Percentiles rank a stretch among this genome's conserved stretches.
Conservation (phyloP, 2,797 vertebrate species). For the Ctenopoma multispine region DNA sequence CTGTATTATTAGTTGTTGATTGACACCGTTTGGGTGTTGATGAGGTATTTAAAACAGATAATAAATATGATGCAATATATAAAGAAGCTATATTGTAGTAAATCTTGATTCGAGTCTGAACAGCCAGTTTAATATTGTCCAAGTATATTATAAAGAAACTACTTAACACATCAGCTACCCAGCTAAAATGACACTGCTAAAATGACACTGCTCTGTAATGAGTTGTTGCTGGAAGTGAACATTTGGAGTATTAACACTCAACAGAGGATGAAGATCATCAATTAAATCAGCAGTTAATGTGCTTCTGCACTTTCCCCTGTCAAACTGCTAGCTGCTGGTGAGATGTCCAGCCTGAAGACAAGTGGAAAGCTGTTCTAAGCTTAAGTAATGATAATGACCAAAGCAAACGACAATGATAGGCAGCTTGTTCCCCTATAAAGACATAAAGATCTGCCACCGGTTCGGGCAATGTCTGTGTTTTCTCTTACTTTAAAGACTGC, state of each 20-base stretch:
- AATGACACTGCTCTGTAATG: neutral
- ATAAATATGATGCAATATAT: neutral
- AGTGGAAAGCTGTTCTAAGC: conserved; percentile 57
- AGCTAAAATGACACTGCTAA: too few relatives aligned
- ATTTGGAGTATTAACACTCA: neutral
- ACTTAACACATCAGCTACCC: too few relatives aligned
- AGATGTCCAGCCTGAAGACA: conserved; percentile 33
- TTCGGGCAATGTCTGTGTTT: conserved; percentile 1
- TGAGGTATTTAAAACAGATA: neutral
- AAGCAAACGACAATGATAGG: conserved; percentile 28
- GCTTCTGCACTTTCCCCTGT: conserved; percentile 34
- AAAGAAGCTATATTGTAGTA: neutral
- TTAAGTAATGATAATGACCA: conserved; percentile 58
- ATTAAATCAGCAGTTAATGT: conserved; percentile 42
- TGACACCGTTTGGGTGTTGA: neutral
- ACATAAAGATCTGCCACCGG: conserved; percentile 10
- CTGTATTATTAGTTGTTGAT: neutral
- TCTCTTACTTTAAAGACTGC: neutral
- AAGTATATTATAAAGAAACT: neutral
- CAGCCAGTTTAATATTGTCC: too few relatives aligned
- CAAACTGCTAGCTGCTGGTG: conserved; percentile 27
- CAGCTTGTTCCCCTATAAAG: conserved; percentile 10
- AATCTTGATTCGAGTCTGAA: too few relatives aligned
- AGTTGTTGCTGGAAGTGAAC: conserved; percentile 10
- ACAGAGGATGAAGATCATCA: conserved; percentile 29